Evolutionary conservation across 1,140 invertebrate species (phyloP).

Genomic region (Drosophila asahinai): DNA sequence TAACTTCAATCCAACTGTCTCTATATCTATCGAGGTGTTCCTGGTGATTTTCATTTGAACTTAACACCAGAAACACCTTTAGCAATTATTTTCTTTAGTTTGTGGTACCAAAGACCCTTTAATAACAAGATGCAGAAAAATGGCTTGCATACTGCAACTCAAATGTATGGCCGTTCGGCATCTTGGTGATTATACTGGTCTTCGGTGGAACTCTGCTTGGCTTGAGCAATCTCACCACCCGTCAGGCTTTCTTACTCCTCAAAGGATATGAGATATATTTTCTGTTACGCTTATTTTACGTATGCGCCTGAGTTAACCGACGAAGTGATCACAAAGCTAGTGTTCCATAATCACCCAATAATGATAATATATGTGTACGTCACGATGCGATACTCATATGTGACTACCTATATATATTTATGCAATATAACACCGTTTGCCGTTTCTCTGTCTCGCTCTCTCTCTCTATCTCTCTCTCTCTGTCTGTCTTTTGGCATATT

Average conservation of each 20-base stretch:
- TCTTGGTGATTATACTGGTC: too few species aligned
- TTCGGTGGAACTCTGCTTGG: not conserved
- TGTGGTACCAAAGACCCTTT: too few species aligned
- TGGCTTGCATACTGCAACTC: too few species aligned
- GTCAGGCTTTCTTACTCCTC: not conserved
- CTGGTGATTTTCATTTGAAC: too few species aligned
- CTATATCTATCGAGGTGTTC: not conserved
- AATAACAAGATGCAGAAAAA: too few species aligned
- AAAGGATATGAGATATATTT: constrained; percentile 1
- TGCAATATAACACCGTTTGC: constrained; percentile 19
- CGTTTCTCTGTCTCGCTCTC: constrained; percentile 24
- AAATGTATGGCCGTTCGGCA: too few species aligned
- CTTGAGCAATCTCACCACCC: not conserved
- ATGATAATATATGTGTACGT: constrained; percentile 2
- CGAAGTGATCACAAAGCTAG: constrained; percentile 19
- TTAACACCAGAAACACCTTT: not conserved
- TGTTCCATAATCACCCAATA: constrained; percentile 6
- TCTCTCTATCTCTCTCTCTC: constrained; percentile 15
- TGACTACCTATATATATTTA: constrained; percentile 8
- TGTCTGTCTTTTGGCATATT: constrained; percentile 43
- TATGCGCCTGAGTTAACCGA: constrained; percentile 19
- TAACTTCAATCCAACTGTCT: not conserved
- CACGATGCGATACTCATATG: not conserved
- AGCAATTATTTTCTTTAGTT: not conserved
- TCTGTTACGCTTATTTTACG: constrained; percentile 5